phyloP scores from a whole-genome alignment of 53 echinoderm and acorn worm genomes.

The Holothuria scabra region DNA sequence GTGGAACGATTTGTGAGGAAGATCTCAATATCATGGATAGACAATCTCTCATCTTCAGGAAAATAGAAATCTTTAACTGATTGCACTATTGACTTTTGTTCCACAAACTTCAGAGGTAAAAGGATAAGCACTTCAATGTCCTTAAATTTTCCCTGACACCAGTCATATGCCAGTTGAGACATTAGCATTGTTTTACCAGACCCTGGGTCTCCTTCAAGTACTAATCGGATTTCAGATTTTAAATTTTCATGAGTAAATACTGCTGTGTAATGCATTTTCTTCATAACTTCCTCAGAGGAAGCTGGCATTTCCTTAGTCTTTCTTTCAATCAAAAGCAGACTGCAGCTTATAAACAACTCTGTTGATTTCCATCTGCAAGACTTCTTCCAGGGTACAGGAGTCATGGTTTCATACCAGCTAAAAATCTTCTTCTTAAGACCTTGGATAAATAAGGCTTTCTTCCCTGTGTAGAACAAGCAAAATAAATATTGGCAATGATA shows the following conservation, averaged over 20 bases:
- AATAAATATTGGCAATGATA: too few relatives aligned
- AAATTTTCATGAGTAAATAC: slow-evolving; percentile 3
- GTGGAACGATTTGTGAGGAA: neutral
- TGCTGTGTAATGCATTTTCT: neutral
- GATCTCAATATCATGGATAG: neutral
- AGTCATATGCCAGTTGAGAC: slow-evolving; percentile 22
- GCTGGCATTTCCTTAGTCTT: neutral
- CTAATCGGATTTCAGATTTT: neutral
- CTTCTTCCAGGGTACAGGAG: slow-evolving; percentile 10
- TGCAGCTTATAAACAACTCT: neutral
- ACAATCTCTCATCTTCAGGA: neutral
- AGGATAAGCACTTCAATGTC: neutral
- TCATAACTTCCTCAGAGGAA: neutral
- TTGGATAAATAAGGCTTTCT: slow-evolving; percentile 1
- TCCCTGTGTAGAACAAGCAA: neutral
- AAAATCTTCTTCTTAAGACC: slow-evolving; percentile 1
- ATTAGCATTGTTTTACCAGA: neutral
- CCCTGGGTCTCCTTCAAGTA: slow-evolving; percentile 19
- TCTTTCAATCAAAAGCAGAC: neutral
- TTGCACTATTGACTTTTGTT: slow-evolving; percentile 14
- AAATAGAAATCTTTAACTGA: neutral
- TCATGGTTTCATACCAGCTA: slow-evolving; percentile 25
- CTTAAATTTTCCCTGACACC: slow-evolving; percentile 1
- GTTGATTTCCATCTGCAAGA: slow-evolving; percentile 14
- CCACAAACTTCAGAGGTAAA: slow-evolving; percentile 20